These are phyloP conservation scores for Oscarella lobularis DNA, from an alignment of 37 sponge, comb jelly and placozoan genomes.

Conservation along the genomic window DNA sequence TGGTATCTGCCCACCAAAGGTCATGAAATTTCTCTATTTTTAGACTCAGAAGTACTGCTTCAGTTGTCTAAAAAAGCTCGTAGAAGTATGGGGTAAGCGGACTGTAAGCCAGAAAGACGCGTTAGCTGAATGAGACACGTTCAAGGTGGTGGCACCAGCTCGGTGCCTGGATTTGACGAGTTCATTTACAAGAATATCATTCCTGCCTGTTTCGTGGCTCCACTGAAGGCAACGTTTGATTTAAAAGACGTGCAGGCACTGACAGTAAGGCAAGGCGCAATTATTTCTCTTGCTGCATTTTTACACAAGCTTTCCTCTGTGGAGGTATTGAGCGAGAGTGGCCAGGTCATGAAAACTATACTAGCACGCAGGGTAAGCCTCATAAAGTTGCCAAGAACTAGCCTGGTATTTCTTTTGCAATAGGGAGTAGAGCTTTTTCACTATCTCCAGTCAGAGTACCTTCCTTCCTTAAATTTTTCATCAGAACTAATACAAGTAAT, in stretches of 20 bases:
- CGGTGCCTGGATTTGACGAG: constrained; percentile 37
- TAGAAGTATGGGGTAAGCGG: constrained; percentile 62
- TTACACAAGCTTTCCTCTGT: not conserved
- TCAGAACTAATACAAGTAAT: constrained; percentile 33
- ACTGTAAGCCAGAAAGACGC: no score
- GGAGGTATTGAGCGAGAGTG: constrained; percentile 37
- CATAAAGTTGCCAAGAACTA: no score
- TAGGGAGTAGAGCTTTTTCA: constrained; percentile 33
- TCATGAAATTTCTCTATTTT: not conserved
- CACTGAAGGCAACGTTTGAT: constrained; percentile 45
- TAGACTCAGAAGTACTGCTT: constrained; percentile 68
- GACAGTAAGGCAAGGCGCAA: constrained; percentile 15
- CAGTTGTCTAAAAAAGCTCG: constrained; percentile 26
- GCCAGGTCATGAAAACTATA: constrained; percentile 25
- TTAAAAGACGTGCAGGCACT: constrained; percentile 55
- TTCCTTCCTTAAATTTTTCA: constrained; percentile 30
- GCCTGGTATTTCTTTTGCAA: no score
- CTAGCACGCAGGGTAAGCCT: no score
- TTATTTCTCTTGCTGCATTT: not conserved
- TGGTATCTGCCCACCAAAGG: not conserved
- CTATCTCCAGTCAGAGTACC: constrained; percentile 31
- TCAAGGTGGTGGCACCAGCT: constrained; percentile 22
- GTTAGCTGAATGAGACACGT: no score
- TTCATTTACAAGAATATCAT: constrained; percentile 57
- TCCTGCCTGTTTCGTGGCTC: constrained; percentile 68